Conservation (phyloP, 1,140 invertebrate genomes). For the Drosophila lacertosa region DNA sequence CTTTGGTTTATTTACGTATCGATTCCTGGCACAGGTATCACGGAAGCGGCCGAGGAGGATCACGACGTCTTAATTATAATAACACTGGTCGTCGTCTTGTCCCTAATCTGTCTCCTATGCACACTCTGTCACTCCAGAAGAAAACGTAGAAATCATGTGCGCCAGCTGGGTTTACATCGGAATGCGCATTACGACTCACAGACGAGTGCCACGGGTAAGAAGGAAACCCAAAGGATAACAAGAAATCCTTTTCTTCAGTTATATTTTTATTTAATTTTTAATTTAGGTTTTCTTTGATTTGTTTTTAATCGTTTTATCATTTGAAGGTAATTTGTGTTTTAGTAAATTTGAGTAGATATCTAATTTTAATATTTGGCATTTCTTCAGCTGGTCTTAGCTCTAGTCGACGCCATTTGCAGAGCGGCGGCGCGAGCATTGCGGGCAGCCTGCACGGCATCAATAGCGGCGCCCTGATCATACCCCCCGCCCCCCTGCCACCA, state of each 20-base stretch:
- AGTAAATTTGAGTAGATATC: too few species aligned
- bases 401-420: slow-evolving; percentile 82
- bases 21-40: slow-evolving; percentile 75
- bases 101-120: slow-evolving; percentile 85
- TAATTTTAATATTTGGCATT: neutral
- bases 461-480: slow-evolving; percentile 78
- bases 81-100: slow-evolving; percentile 84
- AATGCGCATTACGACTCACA: slow-evolving; percentile 84
- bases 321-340: slow-evolving; percentile 47
- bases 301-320: slow-evolving; percentile 27
- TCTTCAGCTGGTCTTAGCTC: slow-evolving; percentile 75
- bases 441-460: slow-evolving; percentile 83
- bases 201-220: slow-evolving; percentile 82
- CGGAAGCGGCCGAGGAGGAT: slow-evolving; percentile 85
- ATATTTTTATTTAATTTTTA: slow-evolving; percentile 2
- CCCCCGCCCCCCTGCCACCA: slow-evolving; percentile 80
- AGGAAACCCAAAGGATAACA: neutral
- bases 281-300: slow-evolving; percentile 67
- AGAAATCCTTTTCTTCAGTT: neutral
- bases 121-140: slow-evolving; percentile 84
- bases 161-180: slow-evolving; percentile 82
- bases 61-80: slow-evolving; percentile 85
- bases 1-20: slow-evolving; percentile 32
- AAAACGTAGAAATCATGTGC: slow-evolving; percentile 83
- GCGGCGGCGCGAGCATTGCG: slow-evolving; percentile 81